Percentiles rank a stretch among this genome's conserved stretches.
phyloP scores from a whole-genome alignment of 2,113 vertebrate genomes.

The Spilogale gracilis region DNA sequence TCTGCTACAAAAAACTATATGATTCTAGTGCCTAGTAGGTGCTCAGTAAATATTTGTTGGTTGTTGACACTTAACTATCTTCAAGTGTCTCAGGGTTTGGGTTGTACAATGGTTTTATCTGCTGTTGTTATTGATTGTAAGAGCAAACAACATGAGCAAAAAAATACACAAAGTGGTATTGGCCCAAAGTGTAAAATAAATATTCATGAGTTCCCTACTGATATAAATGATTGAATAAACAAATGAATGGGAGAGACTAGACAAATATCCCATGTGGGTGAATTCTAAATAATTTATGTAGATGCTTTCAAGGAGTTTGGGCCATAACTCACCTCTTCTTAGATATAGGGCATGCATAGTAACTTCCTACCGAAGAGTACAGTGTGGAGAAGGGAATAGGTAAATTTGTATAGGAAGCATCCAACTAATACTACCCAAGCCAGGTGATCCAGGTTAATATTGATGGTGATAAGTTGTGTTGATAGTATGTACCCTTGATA shows the following conservation, averaged over 20 bases:
- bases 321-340: neutral
- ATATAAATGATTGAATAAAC: neutral
- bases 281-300: neutral
- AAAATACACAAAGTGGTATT: neutral
- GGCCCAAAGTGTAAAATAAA: neutral
- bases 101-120: neutral
- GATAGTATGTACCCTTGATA: neutral
- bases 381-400: neutral
- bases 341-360: accelerated
- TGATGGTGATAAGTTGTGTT: no score
- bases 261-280: neutral
- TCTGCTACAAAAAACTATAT: neutral
- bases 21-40: neutral
- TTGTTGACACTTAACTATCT: neutral
- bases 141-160: neutral
- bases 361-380: neutral
- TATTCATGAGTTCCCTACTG: neutral
- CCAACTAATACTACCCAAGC: neutral
- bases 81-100: neutral
- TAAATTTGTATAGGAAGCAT: neutral
- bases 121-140: neutral
- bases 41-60: neutral
- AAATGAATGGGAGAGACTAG: neutral
- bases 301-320: neutral
- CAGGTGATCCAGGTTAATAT: neutral